Evolutionary conservation across 2,113 vertebrate species (phyloP), one percentile per base, ranked within the genome.

Genomic region (Dicrurus megarhynchus): DNA sequence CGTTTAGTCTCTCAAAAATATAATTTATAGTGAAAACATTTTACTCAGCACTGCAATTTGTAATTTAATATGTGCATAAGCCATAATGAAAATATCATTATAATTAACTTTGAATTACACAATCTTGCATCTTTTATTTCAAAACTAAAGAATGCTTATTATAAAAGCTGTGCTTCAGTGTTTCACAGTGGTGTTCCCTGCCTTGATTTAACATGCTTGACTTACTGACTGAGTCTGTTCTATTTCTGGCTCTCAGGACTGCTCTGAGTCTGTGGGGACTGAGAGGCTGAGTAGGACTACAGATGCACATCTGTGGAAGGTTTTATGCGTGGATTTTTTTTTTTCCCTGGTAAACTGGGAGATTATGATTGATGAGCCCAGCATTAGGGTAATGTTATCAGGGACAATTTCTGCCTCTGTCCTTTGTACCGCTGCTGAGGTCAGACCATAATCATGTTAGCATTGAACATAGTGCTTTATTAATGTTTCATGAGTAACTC

Each of bases 281-380:
- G 89, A 93, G 87, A 95, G 94, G 89, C 87, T 90, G 97, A 93
- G 83, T 80, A 97, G 94, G 97, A 97, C 97, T 97, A 94, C 94
- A 96, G 97, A 97, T 95, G 97, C 96, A 96, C 97, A 97, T 96
- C 97, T 98, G 70, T 84, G 95, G 95, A 97, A 95, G 96, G 95
- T 90, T 97, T 96, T 94, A 94, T 96, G 89, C 28, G 64, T 92
- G 74, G 16, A 2, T 0, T 39, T 80, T 92, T 93, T 93, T 92
- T 94, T 84, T 82, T 8, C 26, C 90, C 95, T 97, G 95, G 95
- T 97, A 97, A 97, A 95, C 96, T 96, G 97, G 94, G 97, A 98
- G 98, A 98, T 98, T 98, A 98, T 98, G 99, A 99, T 98, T 98
- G 98, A 99, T 98, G 99, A 98, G 97, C 95, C 97, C 85, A 90